Conservation (phyloP, 2,888 invertebrate species). For the Minunthozetes semirufus region DNA sequence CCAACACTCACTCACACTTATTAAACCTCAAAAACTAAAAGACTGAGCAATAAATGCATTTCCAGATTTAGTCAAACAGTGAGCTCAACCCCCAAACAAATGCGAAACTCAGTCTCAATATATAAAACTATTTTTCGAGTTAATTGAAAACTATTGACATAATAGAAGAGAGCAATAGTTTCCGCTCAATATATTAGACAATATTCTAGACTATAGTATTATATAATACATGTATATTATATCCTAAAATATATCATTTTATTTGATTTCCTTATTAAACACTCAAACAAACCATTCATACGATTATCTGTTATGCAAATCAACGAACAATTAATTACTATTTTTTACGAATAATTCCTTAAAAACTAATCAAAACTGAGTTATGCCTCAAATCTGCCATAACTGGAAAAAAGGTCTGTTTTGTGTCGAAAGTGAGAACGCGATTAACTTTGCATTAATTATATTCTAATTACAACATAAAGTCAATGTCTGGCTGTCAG, state of each 20-base stretch:
- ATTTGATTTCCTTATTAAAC: constrained; percentile 3
- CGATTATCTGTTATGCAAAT: not conserved
- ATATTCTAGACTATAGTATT: not conserved
- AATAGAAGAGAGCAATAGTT: not conserved
- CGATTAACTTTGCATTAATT: not conserved
- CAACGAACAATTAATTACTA: not conserved
- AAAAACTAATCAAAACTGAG: not conserved
- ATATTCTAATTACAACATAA: not conserved
- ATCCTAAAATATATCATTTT: not conserved
- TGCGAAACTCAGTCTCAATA: no score
- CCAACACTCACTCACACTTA: not conserved
- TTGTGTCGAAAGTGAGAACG: not conserved
- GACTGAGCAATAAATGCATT: not conserved
- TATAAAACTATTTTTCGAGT: not conserved
- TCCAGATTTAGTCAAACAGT: not conserved
- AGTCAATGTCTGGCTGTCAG: not conserved
- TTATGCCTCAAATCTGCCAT: not conserved
- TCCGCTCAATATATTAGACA: not conserved
- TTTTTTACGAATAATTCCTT: no score
- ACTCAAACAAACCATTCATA: not conserved
- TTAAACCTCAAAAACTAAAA: not conserved
- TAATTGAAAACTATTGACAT: not conserved
- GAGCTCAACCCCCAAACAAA: not conserved
- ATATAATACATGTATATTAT: no score
- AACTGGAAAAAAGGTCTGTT: not conserved